Conservation (phyloP, 2,797 vertebrate genomes). For the Odontamblyopus rebecca region DNA sequence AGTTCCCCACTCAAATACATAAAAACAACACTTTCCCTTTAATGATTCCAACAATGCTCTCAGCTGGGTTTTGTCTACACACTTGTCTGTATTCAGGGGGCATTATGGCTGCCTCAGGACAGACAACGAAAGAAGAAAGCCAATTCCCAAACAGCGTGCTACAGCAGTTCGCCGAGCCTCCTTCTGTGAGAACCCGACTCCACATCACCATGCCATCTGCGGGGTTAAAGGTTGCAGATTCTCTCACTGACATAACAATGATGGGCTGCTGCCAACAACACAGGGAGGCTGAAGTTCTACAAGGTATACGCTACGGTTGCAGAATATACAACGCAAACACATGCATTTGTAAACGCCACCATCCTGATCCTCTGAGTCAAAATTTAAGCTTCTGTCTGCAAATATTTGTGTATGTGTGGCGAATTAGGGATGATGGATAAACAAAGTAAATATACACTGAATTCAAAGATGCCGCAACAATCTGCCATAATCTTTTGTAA, state of each 20-base stretch:
- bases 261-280: slow-evolving; percentile 5
- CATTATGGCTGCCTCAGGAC: slow-evolving; percentile 31
- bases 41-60: not conserved
- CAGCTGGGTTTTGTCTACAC: slow-evolving; percentile 31
- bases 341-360: slow-evolving; percentile 13
- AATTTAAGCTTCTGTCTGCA: slow-evolving; percentile 33
- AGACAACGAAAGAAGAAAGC: slow-evolving; percentile 4
- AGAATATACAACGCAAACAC: slow-evolving; percentile 17
- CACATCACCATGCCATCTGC: slow-evolving; percentile 51
- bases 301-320: not conserved
- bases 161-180: slow-evolving; percentile 30
- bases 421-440: slow-evolving; percentile 37
- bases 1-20: not conserved
- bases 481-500: not conserved
- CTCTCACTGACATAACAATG: slow-evolving; percentile 17
- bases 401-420: slow-evolving; percentile 37
- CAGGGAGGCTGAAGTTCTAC: slow-evolving; percentile 8
- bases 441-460: slow-evolving; percentile 6
- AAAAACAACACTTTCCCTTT: not conserved
- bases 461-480: not conserved
- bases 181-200: slow-evolving; percentile 53
- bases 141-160: slow-evolving; percentile 33
- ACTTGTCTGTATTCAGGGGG: slow-evolving; percentile 40
- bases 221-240: slow-evolving; percentile 16
- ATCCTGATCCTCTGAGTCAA: slow-evolving; percentile 19